Base-by-base conservation (phyloP, 2,888 invertebrate species). In the Morpho deidamia region DNA sequence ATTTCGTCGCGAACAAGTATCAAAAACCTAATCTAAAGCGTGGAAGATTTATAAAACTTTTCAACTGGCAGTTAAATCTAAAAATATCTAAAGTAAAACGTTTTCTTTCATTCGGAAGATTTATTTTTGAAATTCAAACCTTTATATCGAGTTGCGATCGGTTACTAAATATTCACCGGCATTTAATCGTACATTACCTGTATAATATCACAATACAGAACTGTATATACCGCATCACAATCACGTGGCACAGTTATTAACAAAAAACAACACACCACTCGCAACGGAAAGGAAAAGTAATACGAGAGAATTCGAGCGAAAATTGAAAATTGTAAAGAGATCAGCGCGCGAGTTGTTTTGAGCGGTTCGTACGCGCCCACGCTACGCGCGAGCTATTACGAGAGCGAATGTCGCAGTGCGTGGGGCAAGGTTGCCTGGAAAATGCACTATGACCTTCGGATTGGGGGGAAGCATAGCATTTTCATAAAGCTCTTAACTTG, bases 391-490 rank as follows among this genome's bases (percentile, higher is more conserved):
- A 64, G 70, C 86, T 87, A 86, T 82, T 72, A 87, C 81, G 75
- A 82, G 85, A 78, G 71, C 75, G 74, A 74, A 72, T 80, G 81
- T 81, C 82, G 76, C 73, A 77, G 83, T 79, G 83, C 80, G 74
- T 81, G 81, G 71, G 69, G 70, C 87, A 84, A 87, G 87, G 87
- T 80, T 81, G 76, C 72, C 85, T 84, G 85, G 86, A 85, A 75
- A 56, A 56, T 35, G 50, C 55, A 49, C 41, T 12, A 33, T 35
- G 41, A 40, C 41, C 41, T 51, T 44, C 11, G 10, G 8, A 38
- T 4, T 32, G 37, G 14, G n/a, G 47, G 47, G 47, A 34, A 48
- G 41, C 11, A 34, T 10, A 32, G 4, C 37, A 37, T 37, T 37
- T 37, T 37, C 8, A 37, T 37, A 37, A 7, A 37, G 37, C 23